Base-by-base conservation (phyloP, 2,888 invertebrate species). In the Drosophila nr. fundita region DNA sequence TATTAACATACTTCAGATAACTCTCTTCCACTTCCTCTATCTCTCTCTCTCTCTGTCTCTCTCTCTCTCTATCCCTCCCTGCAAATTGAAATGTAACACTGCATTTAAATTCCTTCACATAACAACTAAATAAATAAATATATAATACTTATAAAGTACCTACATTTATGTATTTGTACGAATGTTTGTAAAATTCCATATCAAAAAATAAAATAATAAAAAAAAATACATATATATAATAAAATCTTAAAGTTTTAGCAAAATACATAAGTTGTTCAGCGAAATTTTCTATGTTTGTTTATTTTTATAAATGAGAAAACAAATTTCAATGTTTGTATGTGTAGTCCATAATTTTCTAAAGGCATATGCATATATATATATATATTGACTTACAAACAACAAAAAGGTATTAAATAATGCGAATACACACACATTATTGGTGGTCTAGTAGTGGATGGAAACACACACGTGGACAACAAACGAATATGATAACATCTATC, bases 261-360 rank as follows among this genome's bases (percentile, higher is more conserved):
- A 68, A 70, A 42, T 48, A 63, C 66, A 71, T 65, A 69, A 84
- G 79, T 63, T 71, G 82, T 70, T 78, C 72, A 50, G 74, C 67
- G 73, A 85, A 68, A 79, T 85, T 85, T 84, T 77, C 83, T 77
- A 87, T 77, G 82, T 85, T 87, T 85, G 70, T 80, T 87, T 87
- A 85, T 87, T 87, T 87, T 84, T 87, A 76, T 82, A 83, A 72
- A 78, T 49, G 55, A 69, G 58, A 65, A 49, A 40, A 29, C 27
- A 42, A 62, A 67, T 64, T 75, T 68, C 32, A 60, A 84, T 73
- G 85, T 85, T 85, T 84, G 80, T 87, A 87, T 84, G 83, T 84
- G 88, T 84, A 85, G 88, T 87, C 83, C 86, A 84, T 86, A 85
- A 85, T 83, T 85, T 82, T 85, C 83, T 82, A 83, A 82, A 82